Conservation (phyloP, 2,888 invertebrate species). For the Pecten maximus region DNA sequence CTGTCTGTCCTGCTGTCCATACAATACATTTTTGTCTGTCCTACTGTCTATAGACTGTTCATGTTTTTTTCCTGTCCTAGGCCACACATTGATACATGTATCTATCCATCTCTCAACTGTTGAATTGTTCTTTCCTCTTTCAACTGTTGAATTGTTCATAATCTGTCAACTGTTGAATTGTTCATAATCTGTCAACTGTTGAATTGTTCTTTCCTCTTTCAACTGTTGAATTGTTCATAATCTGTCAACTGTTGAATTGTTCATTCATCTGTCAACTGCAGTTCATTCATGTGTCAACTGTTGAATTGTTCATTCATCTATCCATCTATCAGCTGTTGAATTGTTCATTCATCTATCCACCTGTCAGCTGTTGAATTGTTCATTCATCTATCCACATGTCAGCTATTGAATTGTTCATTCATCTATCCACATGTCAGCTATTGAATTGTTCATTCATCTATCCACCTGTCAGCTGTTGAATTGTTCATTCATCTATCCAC, state of each 20-base stretch:
- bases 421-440: background rate
- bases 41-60: background rate
- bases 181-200: background rate
- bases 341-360: background rate
- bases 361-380: too few relatives aligned
- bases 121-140: background rate
- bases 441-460: background rate
- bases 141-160: too few relatives aligned
- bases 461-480: background rate
- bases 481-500: background rate
- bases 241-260: background rate
- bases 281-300: too few relatives aligned
- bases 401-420: background rate
- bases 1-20: background rate
- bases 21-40: background rate
- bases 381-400: too few relatives aligned
- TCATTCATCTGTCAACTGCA: background rate
- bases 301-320: background rate
- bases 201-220: background rate
- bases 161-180: background rate
- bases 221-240: too few relatives aligned
- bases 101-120: too few relatives aligned
- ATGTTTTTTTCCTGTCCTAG: background rate
- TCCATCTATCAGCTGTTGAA: background rate
- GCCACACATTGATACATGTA: background rate